Percentiles rank a stretch among this genome's conserved stretches.
phyloP scores from a whole-genome alignment of 2,113 vertebrate species.

The Sceloporus tristichus region DNA sequence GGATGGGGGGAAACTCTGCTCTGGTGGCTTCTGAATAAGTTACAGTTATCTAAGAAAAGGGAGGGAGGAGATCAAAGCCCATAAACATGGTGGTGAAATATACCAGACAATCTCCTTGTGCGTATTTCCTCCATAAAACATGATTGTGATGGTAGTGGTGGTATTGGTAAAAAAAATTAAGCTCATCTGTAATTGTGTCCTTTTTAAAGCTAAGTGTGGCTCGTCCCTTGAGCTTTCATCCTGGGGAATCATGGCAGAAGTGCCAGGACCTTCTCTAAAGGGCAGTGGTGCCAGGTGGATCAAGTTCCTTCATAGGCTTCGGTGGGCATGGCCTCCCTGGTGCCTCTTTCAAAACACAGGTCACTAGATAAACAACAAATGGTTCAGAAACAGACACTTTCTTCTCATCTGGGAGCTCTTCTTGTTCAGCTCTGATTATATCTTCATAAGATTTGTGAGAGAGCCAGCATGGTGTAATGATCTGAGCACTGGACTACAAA shows the following conservation, averaged over 20 bases:
- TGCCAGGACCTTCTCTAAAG: neutral
- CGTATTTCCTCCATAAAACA: neutral
- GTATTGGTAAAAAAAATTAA: slow-evolving; percentile 31
- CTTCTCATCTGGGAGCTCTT: neutral
- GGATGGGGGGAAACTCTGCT: neutral
- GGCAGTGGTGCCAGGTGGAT: neutral
- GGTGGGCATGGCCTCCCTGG: slow-evolving; percentile 20
- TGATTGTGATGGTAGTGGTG: too few species aligned
- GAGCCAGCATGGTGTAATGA: too few species aligned
- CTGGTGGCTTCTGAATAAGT: slow-evolving; percentile 39
- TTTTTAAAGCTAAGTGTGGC: neutral
- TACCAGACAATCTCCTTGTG: neutral
- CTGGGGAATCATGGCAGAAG: neutral
- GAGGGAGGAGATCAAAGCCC: neutral
- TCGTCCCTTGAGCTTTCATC: slow-evolving; percentile 34
- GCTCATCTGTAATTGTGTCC: slow-evolving; percentile 58
- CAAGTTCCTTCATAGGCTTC: too few species aligned
- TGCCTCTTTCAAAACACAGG: slow-evolving; percentile 25
- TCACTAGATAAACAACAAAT: slow-evolving; percentile 44
- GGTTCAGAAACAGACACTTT: neutral
- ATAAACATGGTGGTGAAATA: neutral
- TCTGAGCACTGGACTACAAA: too few species aligned
- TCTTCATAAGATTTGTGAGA: too few species aligned
- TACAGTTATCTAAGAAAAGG: neutral
- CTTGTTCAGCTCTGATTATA: neutral